Percentiles rank a stretch among this genome's conserved stretches.
Conservation (phyloP, 2,113 vertebrate species). For the Pseudolaguvia tuberculata region DNA sequence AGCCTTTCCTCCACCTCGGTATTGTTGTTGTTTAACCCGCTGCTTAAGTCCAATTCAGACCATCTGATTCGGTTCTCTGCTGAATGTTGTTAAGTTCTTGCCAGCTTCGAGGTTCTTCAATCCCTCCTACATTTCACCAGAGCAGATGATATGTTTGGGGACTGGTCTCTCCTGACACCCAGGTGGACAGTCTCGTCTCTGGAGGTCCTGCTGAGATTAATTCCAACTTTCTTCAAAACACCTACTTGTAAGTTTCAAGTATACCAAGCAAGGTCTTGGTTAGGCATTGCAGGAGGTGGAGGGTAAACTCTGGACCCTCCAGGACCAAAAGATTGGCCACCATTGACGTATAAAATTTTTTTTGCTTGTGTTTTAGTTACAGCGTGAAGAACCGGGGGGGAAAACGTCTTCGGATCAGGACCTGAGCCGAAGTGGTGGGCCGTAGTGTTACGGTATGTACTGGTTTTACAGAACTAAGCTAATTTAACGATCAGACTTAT, state of each 20-base stretch:
- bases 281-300: too few species aligned
- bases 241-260: too few species aligned
- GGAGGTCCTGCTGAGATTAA: too few species aligned
- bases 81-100: not conserved
- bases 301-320: too few species aligned
- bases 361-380: slow-evolving; percentile 7
- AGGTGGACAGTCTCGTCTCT: too few species aligned
- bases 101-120: not conserved
- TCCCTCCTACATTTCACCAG: not conserved
- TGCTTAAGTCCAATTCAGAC: not conserved
- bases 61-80: not conserved
- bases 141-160: not conserved
- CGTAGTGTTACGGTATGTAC: slow-evolving; percentile 48
- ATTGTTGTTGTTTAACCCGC: not conserved
- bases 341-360: not conserved
- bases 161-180: too few species aligned
- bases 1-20: not conserved
- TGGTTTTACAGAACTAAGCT: not conserved
- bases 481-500: too few species aligned
- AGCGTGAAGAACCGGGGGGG: slow-evolving; percentile 33
- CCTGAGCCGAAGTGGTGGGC: slow-evolving; percentile 41
- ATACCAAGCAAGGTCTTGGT: too few species aligned
- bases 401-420: slow-evolving; percentile 37
- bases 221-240: not conserved
- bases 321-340: too few species aligned